Evolutionary conservation across 2,888 invertebrate genomes (phyloP).

Genomic region (Chrysodeixis includens): DNA sequence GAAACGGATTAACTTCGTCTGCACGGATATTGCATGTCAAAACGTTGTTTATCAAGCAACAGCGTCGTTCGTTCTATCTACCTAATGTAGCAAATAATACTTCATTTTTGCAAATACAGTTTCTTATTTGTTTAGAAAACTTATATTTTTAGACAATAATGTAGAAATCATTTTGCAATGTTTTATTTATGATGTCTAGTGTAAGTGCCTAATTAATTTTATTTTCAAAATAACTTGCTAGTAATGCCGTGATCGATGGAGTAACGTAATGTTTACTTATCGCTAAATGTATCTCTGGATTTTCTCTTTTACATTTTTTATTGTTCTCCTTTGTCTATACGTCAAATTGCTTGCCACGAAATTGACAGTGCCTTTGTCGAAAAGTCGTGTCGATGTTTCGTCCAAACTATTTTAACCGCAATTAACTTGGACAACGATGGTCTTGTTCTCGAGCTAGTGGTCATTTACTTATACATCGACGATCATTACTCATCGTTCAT

Average conservation of each 20-base stretch:
- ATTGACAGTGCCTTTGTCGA: conserved; percentile 81
- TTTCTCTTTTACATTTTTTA: conserved; percentile 75
- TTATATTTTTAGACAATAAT: neutral
- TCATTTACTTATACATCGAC: conserved; percentile 79
- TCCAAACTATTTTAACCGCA: conserved; percentile 79
- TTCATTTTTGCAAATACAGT: conserved; percentile 49
- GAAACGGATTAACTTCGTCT: conserved; percentile 48
- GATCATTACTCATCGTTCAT: conserved; percentile 80
- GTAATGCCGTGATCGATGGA: conserved; percentile 55
- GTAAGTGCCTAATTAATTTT: conserved; percentile 5
- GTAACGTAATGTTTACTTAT: conserved; percentile 61
- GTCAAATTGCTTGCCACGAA: conserved; percentile 64
- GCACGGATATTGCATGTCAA: conserved; percentile 65
- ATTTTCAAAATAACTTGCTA: neutral
- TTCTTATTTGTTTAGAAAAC: conserved; percentile 33
- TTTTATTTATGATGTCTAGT: neutral
- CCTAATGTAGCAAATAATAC: conserved; percentile 54
- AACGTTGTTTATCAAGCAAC: conserved; percentile 63
- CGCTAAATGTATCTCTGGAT: conserved; percentile 66
- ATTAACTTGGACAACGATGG: conserved; percentile 77
- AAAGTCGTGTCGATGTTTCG: conserved; percentile 76
- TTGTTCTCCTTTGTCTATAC: conserved; percentile 68
- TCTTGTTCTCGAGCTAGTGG: conserved; percentile 78
- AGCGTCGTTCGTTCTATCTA: conserved; percentile 59
- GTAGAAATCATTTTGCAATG: neutral